Evolutionary conservation across 2,113 vertebrate species (phyloP), one percentile per base, ranked within the genome.

Genomic region (Coryphaenoides rupestris): DNA sequence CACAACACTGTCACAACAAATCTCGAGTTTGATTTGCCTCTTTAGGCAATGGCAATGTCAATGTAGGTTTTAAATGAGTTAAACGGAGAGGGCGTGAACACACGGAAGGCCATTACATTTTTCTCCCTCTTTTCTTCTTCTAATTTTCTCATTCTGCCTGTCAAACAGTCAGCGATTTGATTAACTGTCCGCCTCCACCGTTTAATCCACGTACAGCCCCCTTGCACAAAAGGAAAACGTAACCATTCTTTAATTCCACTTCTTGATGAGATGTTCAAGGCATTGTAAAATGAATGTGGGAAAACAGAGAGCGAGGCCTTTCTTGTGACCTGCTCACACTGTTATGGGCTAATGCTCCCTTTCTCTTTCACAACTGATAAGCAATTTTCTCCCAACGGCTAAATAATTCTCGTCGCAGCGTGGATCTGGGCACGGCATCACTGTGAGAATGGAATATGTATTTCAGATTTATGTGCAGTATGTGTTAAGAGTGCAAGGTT

Each of bases 341-440:
- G 12, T 17, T 21, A 15, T 19, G 5, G 23, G 19, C 23, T 5
- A 13, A 68, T 21, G 10, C 22, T 53, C 49, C n/a, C 13, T 40
- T 40, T 40, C 33, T 40, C 9, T 40, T 40, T 40, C 9, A 40
- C 33, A 40, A 40, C 33, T 40, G 33, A 40, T 40, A 40, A 40
- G 4, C 61, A n/a, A 53, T 62, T 66, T 56, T 14, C 22, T 62
- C 56, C n/a, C n/a, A 55, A 50, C 55, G 55, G 53, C 14, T 46
- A 40, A 21, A 55, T 19, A 53, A 55, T 40, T 40, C 54, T 10
- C 3, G 7, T 16, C 14, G 47, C 7, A 33, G 50, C 3, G 3
- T 45, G 14, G 54, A n/a, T 17, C 61, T 22, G 10, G 15, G 57
- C n/a, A 40, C 10, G 10, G 33, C 33, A 12, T 13, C 33, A 12